These are phyloP conservation scores for Prosapia bicincta DNA, from an alignment of 2,888 invertebrate genomes.

Conservation along the genomic window DNA sequence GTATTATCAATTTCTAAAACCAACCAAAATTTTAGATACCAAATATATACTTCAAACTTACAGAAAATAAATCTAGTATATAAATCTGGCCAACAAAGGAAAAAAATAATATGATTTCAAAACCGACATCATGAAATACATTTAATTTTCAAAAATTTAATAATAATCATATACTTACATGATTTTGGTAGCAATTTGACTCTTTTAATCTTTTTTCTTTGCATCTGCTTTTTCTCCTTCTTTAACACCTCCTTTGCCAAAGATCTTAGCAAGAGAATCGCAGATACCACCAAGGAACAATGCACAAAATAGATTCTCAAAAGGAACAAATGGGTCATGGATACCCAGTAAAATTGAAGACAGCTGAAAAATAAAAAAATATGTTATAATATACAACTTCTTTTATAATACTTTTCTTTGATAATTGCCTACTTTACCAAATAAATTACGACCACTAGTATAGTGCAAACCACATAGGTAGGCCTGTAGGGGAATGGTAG, in stretches of 20 bases:
- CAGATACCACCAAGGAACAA: slow-evolving; percentile 97
- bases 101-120: too few species aligned
- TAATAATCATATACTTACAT: not conserved
- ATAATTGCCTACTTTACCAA: slow-evolving; percentile 5
- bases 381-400: slow-evolving; percentile 7
- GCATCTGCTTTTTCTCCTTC: slow-evolving; percentile 66
- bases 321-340: slow-evolving; percentile 97
- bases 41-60: too few species aligned
- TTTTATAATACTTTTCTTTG: not conserved
- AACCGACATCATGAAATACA: too few species aligned
- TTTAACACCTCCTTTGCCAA: slow-evolving; percentile 77
- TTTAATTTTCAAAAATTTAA: too few species aligned
- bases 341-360: slow-evolving; percentile 95
- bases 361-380: slow-evolving; percentile 59
- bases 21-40: too few species aligned
- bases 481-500: too few species aligned
- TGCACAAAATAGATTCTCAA: slow-evolving; percentile 97
- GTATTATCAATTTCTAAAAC: too few species aligned
- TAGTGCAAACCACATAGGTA: not conserved
- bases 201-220: slow-evolving; percentile 78
- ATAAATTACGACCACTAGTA: not conserved
- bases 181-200: not conserved
- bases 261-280: slow-evolving; percentile 90
- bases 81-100: too few species aligned
- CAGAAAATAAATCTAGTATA: too few species aligned